Conservation (phyloP, 2,113 vertebrate species). For the Tinamus guttatus region DNA sequence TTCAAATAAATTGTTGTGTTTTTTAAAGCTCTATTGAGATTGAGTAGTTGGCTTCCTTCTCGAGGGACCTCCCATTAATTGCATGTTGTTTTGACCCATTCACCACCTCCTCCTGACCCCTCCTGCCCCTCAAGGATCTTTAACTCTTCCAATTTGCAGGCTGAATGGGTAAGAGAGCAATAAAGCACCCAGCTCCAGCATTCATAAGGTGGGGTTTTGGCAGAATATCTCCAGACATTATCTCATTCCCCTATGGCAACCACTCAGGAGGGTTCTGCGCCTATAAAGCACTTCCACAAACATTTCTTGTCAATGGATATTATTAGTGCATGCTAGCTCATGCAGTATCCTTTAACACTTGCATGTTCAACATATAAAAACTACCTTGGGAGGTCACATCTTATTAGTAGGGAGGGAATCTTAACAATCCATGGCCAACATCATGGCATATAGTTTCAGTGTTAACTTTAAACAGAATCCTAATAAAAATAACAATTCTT, state of each 20-base stretch:
- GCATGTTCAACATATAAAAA: neutral
- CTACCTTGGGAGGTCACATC: neutral
- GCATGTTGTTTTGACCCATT: neutral
- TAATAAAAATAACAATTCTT: neutral
- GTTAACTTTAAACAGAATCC: neutral
- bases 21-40: slow-evolving; percentile 31
- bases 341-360: neutral
- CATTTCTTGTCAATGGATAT: neutral
- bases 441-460: neutral
- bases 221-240: neutral
- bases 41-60: neutral
- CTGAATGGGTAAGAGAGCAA: neutral
- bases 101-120: neutral
- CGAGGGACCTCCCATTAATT: neutral
- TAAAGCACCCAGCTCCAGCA: neutral
- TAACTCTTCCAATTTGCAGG: neutral
- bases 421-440: neutral
- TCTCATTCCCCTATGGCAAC: slow-evolving; percentile 1
- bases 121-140: neutral
- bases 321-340: neutral
- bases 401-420: neutral
- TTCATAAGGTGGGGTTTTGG: neutral
- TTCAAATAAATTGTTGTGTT: neutral
- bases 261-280: neutral
- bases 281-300: neutral